Evolutionary conservation across 2,113 vertebrate species (phyloP), one percentile per base, ranked within the genome.

Genomic region (Embiotoca jacksoni): DNA sequence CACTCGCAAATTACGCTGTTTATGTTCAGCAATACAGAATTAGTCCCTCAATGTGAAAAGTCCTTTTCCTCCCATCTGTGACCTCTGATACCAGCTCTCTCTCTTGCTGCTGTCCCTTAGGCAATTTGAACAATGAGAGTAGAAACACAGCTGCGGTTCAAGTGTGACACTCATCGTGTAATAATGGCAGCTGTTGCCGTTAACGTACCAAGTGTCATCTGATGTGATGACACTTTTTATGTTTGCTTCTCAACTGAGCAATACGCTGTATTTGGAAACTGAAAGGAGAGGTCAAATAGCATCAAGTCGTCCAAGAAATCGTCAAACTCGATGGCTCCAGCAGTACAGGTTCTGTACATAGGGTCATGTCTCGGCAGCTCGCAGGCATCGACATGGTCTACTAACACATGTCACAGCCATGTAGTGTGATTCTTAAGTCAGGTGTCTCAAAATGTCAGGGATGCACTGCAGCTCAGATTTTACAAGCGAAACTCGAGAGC

Each of bases 131-230:
- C 81, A 86, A 81, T 75, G 54, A 63, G 74, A 64, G 37, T 57
- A 41, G 49, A 68, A 89, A 62, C 82, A 78, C 76, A 88, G 77
- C 86, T 87, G 83, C 57, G 70, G 7, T 78, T 89, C 15, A 53
- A 83, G 66, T 23, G 33, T 35, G 16, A 47, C 67, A 75, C 53
- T 64, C 56, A 39, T 65, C 0, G 9, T 10, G 39, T 39, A 79
- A 87, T 82, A 85, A 87, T 77, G 58, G 74, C 82, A 88, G 84
- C 80, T 86, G 87, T 63, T 46, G 60, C 56, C 60, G 53, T 33
- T 60, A 63, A 69, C 53, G 84, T 82, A 62, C 71, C 70, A 63
- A 78, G 74, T 71, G 67, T 73, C 82, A 79, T 72, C 50, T 78
- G 72, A 87, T 80, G 79, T 63, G 60, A 58, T 71, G 56, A 81